phyloP scores from a whole-genome alignment of 2,888 invertebrate genomes.

The Melanophora roralis region DNA sequence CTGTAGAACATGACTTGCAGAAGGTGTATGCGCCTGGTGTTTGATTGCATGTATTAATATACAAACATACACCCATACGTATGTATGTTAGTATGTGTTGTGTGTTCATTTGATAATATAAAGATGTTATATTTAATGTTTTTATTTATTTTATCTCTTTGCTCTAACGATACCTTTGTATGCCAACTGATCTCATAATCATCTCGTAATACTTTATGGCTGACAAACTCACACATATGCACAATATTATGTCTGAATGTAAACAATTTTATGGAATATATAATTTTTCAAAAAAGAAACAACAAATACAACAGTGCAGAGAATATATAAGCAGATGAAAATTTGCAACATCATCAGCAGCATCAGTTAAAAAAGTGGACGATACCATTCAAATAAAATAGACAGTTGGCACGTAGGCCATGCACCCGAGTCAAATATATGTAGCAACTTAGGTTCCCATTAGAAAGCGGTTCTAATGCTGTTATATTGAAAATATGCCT shows the following conservation, averaged over 20 bases:
- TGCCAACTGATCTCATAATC: slow-evolving; percentile 46
- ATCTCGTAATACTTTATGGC: slow-evolving; percentile 2
- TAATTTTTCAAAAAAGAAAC: slow-evolving; percentile 40
- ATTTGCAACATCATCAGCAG: slow-evolving; percentile 12
- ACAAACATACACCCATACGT: no score
- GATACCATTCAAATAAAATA: slow-evolving; percentile 4
- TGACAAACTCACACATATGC: not conserved
- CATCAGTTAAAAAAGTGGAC: not conserved
- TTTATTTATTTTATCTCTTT: not conserved
- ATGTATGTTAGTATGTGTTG: not conserved
- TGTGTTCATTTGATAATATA: not conserved
- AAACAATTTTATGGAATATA: not conserved
- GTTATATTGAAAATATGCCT: no score
- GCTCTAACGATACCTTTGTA: slow-evolving; percentile 13
- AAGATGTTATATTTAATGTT: not conserved
- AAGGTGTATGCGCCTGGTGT: no score
- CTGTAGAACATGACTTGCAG: no score
- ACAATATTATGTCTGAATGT: no score
- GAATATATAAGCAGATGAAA: no score
- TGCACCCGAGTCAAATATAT: not conserved
- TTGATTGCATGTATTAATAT: not conserved
- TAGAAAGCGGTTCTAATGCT: no score
- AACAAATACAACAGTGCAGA: not conserved
- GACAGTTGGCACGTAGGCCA: not conserved
- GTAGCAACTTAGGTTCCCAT: no score